Evolutionary conservation across 1,140 invertebrate species (phyloP).

Genomic region (Bradysia coprophila): DNA sequence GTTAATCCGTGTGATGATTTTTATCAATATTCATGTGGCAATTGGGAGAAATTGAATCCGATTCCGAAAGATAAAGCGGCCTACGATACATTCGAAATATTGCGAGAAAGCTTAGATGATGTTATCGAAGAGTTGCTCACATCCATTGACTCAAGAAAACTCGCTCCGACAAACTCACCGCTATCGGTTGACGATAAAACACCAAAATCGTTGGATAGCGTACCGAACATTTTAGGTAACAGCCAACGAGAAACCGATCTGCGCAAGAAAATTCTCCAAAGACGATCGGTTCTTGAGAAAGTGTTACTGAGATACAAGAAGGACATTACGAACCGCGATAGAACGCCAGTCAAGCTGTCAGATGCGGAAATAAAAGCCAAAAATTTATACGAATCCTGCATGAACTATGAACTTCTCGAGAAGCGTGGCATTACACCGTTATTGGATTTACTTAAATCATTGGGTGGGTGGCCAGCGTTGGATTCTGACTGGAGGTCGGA

Average conservation of each 20-base stretch:
- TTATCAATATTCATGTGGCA: constrained; percentile 78
- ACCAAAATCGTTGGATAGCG: constrained; percentile 2
- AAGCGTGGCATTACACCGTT: constrained; percentile 50
- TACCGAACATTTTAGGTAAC: neutral
- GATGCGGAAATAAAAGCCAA: constrained; percentile 51
- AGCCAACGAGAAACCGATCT: neutral
- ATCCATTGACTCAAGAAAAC: constrained; percentile 15
- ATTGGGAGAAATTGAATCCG: constrained; percentile 64
- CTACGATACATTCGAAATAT: constrained; percentile 66
- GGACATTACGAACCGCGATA: neutral
- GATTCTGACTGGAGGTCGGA: constrained; percentile 36
- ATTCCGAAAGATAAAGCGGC: constrained; percentile 69
- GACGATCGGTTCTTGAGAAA: neutral
- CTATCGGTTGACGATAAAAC: constrained; percentile 1
- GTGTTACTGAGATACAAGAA: neutral
- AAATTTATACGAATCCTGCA: constrained; percentile 64
- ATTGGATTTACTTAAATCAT: constrained; percentile 41
- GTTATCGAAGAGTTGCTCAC: constrained; percentile 48
- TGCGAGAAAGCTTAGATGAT: constrained; percentile 52
- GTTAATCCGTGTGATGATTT: constrained; percentile 81
- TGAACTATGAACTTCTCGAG: constrained; percentile 55
- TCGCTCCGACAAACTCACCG: neutral
- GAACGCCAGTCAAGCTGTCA: neutral
- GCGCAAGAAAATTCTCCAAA: neutral
- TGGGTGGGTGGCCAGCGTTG: constrained; percentile 77